A percentile compares a stretch with the other conserved stretches of the same genome.
Conservation (phyloP, 64 coral and sea anemone species). For the Actinia tenebrosa region DNA sequence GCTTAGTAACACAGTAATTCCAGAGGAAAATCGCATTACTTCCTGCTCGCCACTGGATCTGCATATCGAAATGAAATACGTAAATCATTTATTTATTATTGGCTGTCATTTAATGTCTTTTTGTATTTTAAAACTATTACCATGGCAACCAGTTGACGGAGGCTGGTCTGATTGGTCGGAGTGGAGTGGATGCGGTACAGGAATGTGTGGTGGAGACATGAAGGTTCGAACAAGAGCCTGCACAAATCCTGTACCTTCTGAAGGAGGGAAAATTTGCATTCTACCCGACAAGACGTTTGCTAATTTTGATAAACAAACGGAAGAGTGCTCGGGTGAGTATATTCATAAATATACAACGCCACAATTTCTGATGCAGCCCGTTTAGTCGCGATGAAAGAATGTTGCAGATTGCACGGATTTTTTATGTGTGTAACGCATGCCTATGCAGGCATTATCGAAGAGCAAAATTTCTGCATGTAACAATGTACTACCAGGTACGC, state of each 20-base stretch:
- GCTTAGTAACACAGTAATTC: no score
- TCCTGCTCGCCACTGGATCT: no score
- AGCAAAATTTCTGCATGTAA: no score
- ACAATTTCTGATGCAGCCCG: no score
- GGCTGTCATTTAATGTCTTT: neutral
- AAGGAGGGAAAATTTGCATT: slow-evolving; percentile 22
- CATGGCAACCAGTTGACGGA: neutral
- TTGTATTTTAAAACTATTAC: neutral
- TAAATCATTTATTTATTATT: no score
- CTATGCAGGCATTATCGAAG: no score
- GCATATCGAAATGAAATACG: neutral
- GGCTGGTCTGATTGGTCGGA: slow-evolving; percentile 19
- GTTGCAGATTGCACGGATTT: no score
- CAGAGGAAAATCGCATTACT: no score
- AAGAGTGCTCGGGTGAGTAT: neutral
- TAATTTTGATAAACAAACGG: neutral
- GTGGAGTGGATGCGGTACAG: slow-evolving; percentile 25
- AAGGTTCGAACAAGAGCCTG: slow-evolving; percentile 11
- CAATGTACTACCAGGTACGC: no score
- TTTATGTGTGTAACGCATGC: no score
- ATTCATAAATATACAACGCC: neutral
- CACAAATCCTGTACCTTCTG: slow-evolving; percentile 31
- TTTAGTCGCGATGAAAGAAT: no score
- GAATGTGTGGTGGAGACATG: slow-evolving; percentile 19
- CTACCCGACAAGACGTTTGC: neutral